Evolutionary conservation across 2,888 invertebrate species (phyloP).

Genomic region (Acanthococcus lagerstroemiae): DNA sequence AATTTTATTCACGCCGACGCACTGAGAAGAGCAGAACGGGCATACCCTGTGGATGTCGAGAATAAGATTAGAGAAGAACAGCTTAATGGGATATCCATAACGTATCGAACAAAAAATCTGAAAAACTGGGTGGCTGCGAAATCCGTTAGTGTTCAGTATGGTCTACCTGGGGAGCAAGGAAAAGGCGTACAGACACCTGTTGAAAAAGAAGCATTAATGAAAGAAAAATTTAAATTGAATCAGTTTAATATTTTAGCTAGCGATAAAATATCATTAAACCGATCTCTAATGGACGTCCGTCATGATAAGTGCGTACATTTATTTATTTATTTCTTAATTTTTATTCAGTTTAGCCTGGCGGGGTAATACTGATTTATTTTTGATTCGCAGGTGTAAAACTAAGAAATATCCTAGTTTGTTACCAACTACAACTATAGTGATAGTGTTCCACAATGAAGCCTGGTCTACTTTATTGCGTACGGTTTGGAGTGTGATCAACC

Average conservation of each 20-base stretch:
- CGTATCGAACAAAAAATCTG: constrained; percentile 41
- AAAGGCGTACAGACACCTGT: constrained; percentile 78
- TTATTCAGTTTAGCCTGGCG: not conserved
- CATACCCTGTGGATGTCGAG: constrained; percentile 34
- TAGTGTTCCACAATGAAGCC: constrained; percentile 99
- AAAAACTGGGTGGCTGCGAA: constrained; percentile 66
- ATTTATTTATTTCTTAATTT: constrained; percentile 1
- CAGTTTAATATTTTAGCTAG: constrained; percentile 97
- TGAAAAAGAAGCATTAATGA: constrained; percentile 75
- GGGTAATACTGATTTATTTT: not conserved
- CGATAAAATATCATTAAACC: constrained; percentile 92
- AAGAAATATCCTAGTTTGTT: constrained; percentile 67
- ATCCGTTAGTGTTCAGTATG: constrained; percentile 54
- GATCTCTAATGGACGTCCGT: constrained; percentile 87
- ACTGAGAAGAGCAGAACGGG: not conserved
- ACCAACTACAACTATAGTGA: constrained; percentile 91
- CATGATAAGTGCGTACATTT: constrained; percentile 66
- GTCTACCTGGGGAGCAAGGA: constrained; percentile 84
- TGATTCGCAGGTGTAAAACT: constrained; percentile 61
- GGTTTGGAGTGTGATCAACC: constrained; percentile 92
- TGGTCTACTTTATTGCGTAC: constrained; percentile 94
- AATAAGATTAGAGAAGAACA: constrained; percentile 40
- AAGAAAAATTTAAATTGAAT: constrained; percentile 94
- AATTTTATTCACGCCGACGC: constrained; percentile 38
- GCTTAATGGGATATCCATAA: constrained; percentile 32